Evolutionary conservation across 1,140 invertebrate species (phyloP), one percentile per base, ranked within the genome.

Genomic region (Apis dorsata): DNA sequence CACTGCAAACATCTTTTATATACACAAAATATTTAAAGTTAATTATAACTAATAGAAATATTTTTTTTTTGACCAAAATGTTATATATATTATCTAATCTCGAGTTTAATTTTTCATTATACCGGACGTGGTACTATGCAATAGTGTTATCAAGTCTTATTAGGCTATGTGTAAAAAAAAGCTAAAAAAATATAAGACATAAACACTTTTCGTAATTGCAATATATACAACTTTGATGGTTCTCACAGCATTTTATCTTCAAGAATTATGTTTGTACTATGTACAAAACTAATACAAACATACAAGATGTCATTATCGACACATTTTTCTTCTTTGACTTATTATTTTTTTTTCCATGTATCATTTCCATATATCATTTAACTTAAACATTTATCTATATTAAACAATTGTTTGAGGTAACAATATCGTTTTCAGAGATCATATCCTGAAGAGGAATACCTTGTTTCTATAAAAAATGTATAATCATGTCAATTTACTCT

Each of bases 361-460:
- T 68, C 2, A 15, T 51, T 17, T 59, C 15, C 19, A 34, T 34
- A 0, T 34, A 34, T 34, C 13, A 53, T 59, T 21, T n/a, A 55
- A 74, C 34, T 86, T 72, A 63, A 63, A 70, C 60, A 82, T 74
- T 63, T 85, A 76, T 85, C n/a, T 88, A 88, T 63, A 80, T 83
- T 80, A 85, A 86, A 19, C 84, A 84, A 73, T 84, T 87, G 53
- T 90, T 88, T 62, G 87, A 85, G 11, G 86, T 90, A 69, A 91
- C 84, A 73, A 92, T 89, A 49, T 90, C 85, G 68, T 89, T 88
- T 79, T 91, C 90, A 74, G 85, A 88, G 28, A 92, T 91, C 84
- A 92, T 92, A 63, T 92, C 90, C 69, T 87, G 90, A 84, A 92
- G 85, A 53, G 89, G 84, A 72, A 87, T 84, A 77, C 79, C 77